Evolutionary conservation across 2,113 vertebrate species (phyloP).

Genomic region (Brachyhypopomus occidentalis): DNA sequence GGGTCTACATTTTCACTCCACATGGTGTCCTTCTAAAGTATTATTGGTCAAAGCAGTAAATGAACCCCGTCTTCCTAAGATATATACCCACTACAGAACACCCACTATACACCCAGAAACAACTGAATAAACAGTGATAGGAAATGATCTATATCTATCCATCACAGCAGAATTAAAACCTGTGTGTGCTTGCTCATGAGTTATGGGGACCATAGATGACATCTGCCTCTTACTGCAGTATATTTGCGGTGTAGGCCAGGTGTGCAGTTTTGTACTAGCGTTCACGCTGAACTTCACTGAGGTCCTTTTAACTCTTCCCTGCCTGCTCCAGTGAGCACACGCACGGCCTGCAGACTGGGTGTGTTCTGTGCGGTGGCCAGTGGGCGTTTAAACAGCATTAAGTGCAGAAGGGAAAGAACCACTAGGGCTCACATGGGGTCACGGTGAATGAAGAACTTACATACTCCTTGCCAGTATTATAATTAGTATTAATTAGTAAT

Average conservation of each 20-base stretch:
- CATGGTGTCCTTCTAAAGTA: constrained; percentile 26
- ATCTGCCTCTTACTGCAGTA: constrained; percentile 5
- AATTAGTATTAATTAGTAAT: too few relatives aligned
- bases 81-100: neutral
- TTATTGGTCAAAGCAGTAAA: constrained; percentile 17
- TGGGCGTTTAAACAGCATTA: too few relatives aligned
- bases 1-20: constrained; percentile 32
- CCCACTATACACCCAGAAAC: constrained; percentile 46
- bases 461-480: too few relatives aligned
- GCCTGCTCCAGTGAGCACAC: too few relatives aligned
- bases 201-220: constrained; percentile 14
- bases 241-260: constrained; percentile 14
- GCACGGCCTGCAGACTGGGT: too few relatives aligned
- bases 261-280: neutral
- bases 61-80: constrained; percentile 6
- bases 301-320: neutral
- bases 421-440: too few relatives aligned
- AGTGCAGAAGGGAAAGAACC: too few relatives aligned
- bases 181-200: constrained; percentile 26
- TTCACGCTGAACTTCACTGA: neutral
- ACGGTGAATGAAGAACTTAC: too few relatives aligned
- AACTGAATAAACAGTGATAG: constrained; percentile 63
- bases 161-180: constrained; percentile 5
- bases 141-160: constrained; percentile 45
- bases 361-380: too few relatives aligned